Conservation (phyloP, 2,797 vertebrate genomes). For the Carduelis carduelis region DNA sequence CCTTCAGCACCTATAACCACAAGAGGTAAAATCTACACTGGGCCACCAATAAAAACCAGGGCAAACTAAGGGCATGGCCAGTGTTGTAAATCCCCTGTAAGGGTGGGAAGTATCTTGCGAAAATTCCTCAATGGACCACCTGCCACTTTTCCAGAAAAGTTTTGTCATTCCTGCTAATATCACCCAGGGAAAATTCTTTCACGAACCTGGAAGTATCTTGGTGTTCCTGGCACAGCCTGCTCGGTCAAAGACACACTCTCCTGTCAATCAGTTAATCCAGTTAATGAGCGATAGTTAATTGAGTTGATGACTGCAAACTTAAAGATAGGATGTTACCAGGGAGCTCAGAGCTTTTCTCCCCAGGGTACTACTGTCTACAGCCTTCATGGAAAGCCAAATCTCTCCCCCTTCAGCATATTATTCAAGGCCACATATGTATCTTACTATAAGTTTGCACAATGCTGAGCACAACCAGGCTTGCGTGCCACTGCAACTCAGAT, state of each 20-base stretch:
- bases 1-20: slow-evolving; percentile 19
- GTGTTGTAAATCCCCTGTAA: not conserved
- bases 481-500: not conserved
- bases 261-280: not conserved
- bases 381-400: not conserved
- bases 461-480: not conserved
- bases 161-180: not conserved
- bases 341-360: not conserved
- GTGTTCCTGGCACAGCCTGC: not conserved
- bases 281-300: not conserved
- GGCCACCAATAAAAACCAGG: not conserved
- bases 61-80: not conserved
- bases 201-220: not conserved
- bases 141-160: not conserved
- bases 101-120: not conserved
- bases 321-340: not conserved
- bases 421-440: not conserved
- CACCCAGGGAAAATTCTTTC: not conserved
- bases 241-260: not conserved
- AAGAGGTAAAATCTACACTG: not conserved
- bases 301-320: not conserved
- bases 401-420: not conserved
- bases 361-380: not conserved
- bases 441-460: not conserved
- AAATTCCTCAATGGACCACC: not conserved